phyloP scores from a whole-genome alignment of 2,797 vertebrate genomes.

The Rhinoraja longicauda region DNA sequence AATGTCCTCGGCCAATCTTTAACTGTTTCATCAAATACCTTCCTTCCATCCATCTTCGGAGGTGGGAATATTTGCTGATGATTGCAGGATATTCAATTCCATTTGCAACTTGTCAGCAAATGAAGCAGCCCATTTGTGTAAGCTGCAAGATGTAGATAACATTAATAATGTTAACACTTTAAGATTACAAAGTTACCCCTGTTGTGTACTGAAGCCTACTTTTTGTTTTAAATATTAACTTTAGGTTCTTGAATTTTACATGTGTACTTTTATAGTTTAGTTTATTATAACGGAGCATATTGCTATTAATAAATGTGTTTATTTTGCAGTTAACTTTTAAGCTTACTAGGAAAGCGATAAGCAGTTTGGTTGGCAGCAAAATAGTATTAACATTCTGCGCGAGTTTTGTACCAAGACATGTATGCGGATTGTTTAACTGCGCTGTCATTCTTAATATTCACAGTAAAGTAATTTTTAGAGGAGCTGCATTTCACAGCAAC shows the following conservation, averaged over 20 bases:
- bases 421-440: slow-evolving; percentile 83
- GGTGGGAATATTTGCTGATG: no score
- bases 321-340: slow-evolving; percentile 40
- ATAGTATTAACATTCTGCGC: slow-evolving; percentile 79
- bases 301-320: slow-evolving; percentile 41
- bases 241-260: slow-evolving; percentile 46
- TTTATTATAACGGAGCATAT: slow-evolving; percentile 47
- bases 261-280: slow-evolving; percentile 45
- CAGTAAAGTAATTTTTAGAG: slow-evolving; percentile 74
- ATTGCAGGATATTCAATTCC: no score
- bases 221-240: slow-evolving; percentile 45
- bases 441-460: slow-evolving; percentile 97
- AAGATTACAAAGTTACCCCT: not conserved
- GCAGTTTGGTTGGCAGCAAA: slow-evolving; percentile 53
- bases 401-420: slow-evolving; percentile 77
- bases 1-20: no score
- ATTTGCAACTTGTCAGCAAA: no score
- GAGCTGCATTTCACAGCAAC: slow-evolving; percentile 74
- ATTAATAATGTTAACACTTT: slow-evolving; percentile 35
- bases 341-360: not conserved
- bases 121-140: no score
- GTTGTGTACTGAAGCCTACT: not conserved
- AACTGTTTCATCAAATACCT: no score
- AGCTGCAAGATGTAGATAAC: no score
- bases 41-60: no score